These are phyloP conservation scores for Calyptomena viridis DNA, from an alignment of 2,113 vertebrate species.

Conservation along the genomic window DNA sequence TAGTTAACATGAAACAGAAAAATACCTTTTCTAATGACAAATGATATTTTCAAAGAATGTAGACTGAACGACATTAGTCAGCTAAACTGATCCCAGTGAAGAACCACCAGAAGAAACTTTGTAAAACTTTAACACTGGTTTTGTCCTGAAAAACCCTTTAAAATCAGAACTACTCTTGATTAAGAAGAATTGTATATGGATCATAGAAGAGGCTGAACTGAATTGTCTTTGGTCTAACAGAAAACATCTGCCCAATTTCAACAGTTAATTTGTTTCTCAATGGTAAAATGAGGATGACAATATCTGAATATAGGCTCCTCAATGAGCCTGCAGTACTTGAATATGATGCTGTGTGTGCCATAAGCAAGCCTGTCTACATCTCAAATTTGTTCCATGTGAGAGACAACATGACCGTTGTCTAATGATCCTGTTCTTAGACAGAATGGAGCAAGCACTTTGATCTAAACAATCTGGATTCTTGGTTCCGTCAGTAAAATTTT, in stretches of 20 bases:
- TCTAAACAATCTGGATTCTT: not conserved
- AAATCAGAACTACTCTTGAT: not conserved
- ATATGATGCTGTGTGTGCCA: accelerated
- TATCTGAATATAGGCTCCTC: not conserved
- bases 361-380: not conserved
- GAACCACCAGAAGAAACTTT: not conserved
- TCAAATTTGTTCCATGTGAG: not conserved
- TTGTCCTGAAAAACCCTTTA: not conserved
- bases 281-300: not conserved
- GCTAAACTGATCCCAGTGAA: not conserved
- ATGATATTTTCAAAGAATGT: not conserved
- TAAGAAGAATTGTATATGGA: not conserved
- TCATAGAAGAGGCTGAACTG: not conserved
- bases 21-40: not conserved
- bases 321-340: not conserved
- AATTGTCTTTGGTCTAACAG: not conserved
- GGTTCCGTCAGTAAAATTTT: not conserved
- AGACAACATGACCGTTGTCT: accelerated
- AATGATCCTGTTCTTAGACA: not conserved
- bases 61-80: not conserved
- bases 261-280: not conserved
- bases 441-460: not conserved
- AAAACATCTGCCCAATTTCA: not conserved
- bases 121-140: not conserved
- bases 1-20: not conserved